Evolutionary conservation across 2,888 invertebrate genomes (phyloP).

Genomic region (Prosapia bicincta): DNA sequence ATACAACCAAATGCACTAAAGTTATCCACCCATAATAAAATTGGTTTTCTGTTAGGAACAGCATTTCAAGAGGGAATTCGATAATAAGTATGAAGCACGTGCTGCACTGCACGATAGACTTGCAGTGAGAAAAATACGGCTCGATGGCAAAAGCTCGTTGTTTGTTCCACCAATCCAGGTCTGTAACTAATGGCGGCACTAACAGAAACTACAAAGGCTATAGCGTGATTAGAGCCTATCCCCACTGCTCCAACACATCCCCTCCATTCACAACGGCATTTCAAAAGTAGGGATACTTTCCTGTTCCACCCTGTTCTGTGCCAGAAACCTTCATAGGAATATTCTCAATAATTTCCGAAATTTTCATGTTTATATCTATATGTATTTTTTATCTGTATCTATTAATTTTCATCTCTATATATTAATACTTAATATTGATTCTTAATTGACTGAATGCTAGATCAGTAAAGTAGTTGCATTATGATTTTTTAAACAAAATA

Average conservation of each 20-base stretch:
- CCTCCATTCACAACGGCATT: not conserved
- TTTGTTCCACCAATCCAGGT: constrained; percentile 5
- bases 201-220: not conserved
- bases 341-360: too few species aligned
- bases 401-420: too few species aligned
- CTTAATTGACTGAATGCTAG: too few species aligned
- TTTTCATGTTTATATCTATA: too few species aligned
- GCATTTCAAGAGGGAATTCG: not conserved
- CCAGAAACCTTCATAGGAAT: too few species aligned
- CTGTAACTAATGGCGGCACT: not conserved
- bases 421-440: too few species aligned
- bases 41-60: not conserved
- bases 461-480: too few species aligned
- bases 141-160: constrained; percentile 8
- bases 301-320: too few species aligned
- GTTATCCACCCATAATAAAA: not conserved
- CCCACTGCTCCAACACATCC: constrained; percentile 4
- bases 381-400: too few species aligned
- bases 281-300: too few species aligned
- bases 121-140: constrained; percentile 9
- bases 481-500: too few species aligned
- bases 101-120: not conserved
- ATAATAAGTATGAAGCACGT: not conserved
- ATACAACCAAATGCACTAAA: constrained; percentile 7
- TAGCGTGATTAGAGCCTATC: constrained; percentile 2